These are phyloP conservation scores for Tetramorium simillimum DNA, from an alignment of 1,140 invertebrate genomes.

Conservation along the genomic window DNA sequence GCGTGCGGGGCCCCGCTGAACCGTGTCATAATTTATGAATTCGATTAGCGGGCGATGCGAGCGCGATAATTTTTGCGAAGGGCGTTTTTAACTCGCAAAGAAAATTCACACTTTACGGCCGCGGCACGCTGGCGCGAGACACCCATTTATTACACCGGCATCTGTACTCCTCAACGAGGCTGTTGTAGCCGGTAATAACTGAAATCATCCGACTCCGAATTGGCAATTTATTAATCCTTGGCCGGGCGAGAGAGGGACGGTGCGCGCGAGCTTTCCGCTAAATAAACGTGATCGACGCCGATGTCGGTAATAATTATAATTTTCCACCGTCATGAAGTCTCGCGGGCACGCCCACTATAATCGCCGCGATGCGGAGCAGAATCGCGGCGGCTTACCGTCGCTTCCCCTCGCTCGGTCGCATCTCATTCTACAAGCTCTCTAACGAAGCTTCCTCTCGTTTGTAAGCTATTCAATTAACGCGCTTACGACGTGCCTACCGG, in stretches of 20 bases:
- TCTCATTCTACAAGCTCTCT: slow-evolving; percentile 46
- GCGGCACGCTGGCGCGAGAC: slow-evolving; percentile 36
- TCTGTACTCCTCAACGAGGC: slow-evolving; percentile 44
- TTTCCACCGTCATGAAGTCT: slow-evolving; percentile 64
- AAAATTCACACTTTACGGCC: slow-evolving; percentile 53
- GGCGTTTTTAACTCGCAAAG: slow-evolving; percentile 34
- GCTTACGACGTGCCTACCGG: slow-evolving; percentile 37
- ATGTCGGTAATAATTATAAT: slow-evolving; percentile 72
- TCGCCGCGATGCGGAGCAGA: slow-evolving; percentile 61
- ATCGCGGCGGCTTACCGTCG: slow-evolving; percentile 60
- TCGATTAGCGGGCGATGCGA: slow-evolving; percentile 50
- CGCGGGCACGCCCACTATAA: slow-evolving; percentile 65
- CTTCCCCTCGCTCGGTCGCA: not conserved
- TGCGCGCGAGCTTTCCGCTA: slow-evolving; percentile 64
- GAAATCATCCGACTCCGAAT: slow-evolving; percentile 61
- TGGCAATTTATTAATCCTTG: slow-evolving; percentile 68
- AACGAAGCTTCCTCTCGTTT: slow-evolving; percentile 41
- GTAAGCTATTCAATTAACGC: slow-evolving; percentile 62
- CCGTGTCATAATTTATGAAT: slow-evolving; percentile 49
- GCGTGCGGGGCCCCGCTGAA: slow-evolving; percentile 10
- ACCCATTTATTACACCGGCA: slow-evolving; percentile 56
- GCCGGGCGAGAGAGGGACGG: not conserved
- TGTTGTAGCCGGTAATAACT: slow-evolving; percentile 65
- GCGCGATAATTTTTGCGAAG: slow-evolving; percentile 50
- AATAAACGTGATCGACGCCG: slow-evolving; percentile 60